These are phyloP conservation scores for Coleophora flavipennella DNA, from an alignment of 2,888 invertebrate genomes.

Conservation along the genomic window DNA sequence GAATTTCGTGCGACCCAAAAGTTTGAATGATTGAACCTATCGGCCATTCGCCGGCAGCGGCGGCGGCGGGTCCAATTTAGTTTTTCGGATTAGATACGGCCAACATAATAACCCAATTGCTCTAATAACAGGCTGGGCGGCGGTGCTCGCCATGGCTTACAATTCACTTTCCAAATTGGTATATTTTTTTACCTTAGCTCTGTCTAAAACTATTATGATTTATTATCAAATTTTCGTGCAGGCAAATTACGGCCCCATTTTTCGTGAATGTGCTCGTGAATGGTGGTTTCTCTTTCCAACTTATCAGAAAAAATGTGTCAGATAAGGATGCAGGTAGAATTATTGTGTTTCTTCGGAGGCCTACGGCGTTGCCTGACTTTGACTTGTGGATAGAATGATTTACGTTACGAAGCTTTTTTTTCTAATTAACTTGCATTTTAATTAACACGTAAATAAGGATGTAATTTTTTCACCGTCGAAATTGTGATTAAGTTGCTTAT, in stretches of 20 bases:
- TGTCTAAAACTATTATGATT: conserved; percentile 72
- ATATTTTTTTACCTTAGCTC: conserved; percentile 64
- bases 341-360: conserved; percentile 54
- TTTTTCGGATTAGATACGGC: conserved; percentile 73
- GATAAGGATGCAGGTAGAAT: conserved; percentile 43
- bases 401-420: conserved; percentile 38
- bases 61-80: conserved; percentile 60
- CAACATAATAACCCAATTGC: conserved; percentile 72
- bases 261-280: conserved; percentile 40
- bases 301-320: conserved; percentile 20
- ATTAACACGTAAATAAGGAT: conserved; percentile 56
- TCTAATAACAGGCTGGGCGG: conserved; percentile 65
- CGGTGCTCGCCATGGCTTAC: conserved; percentile 63
- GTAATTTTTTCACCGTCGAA: conserved; percentile 47
- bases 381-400: conserved; percentile 55
- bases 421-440: conserved; percentile 61
- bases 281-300: conserved; percentile 44
- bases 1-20: conserved; percentile 71
- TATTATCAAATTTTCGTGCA: conserved; percentile 72
- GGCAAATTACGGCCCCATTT: conserved; percentile 63
- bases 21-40: conserved; percentile 67
- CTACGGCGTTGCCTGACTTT: conserved; percentile 45
- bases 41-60: conserved; percentile 68
- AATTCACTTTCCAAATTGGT: conserved; percentile 73
- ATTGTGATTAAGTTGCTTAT: conserved; percentile 31